A percentile compares a stretch with the other conserved stretches of the same genome.
Evolutionary conservation across 2,113 vertebrate species (phyloP).

Genomic region (Stegostoma tigrinum): DNA sequence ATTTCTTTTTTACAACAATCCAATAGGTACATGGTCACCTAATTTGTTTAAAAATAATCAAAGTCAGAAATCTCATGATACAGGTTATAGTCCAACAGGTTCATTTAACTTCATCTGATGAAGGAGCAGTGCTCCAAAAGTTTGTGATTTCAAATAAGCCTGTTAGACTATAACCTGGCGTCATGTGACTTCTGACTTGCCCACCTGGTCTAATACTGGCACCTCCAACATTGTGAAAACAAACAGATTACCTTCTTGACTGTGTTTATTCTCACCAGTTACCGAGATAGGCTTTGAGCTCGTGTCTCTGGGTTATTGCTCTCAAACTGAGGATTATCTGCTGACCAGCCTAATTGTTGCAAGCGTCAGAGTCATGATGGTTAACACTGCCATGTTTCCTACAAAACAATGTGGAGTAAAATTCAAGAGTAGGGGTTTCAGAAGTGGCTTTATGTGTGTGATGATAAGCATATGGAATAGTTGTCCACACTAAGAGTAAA

Average conservation of each 20-base stretch:
- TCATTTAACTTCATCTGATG: too few relatives aligned
- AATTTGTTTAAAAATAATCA: background rate
- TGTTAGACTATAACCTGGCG: too few relatives aligned
- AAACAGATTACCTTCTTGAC: background rate
- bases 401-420: background rate
- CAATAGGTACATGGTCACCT: background rate
- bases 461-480: background rate
- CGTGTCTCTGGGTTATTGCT: background rate
- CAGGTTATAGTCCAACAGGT: too few relatives aligned
- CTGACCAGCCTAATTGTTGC: too few relatives aligned
- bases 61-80: too few relatives aligned
- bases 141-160: too few relatives aligned
- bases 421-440: background rate
- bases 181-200: too few relatives aligned
- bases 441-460: background rate
- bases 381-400: background rate
- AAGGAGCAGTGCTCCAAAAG: too few relatives aligned
- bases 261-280: background rate
- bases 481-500: background rate
- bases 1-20: background rate
- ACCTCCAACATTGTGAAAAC: background rate
- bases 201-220: too few relatives aligned
- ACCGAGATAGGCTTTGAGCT: background rate
- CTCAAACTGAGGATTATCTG: too few relatives aligned
- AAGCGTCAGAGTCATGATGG: background rate